phyloP scores from a whole-genome alignment of 2,888 invertebrate genomes.

The Drosophila sordidapex region DNA sequence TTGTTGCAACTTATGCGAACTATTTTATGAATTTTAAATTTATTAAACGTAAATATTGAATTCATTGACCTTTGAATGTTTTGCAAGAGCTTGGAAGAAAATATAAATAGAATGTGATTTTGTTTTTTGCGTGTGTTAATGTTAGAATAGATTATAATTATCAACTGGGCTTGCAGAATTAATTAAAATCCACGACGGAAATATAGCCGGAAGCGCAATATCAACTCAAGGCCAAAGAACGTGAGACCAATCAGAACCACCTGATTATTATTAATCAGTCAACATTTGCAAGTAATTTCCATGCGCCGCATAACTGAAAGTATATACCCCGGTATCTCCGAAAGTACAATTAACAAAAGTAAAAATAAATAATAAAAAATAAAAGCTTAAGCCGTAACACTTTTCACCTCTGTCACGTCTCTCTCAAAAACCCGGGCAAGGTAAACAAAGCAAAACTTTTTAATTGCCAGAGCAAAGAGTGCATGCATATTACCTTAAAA shows the following conservation, averaged over 20 bases:
- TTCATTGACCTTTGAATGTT: neutral
- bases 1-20: slow-evolving; percentile 4
- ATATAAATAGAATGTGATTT: neutral
- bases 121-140: neutral
- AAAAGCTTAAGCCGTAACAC: slow-evolving; percentile 33
- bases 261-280: slow-evolving; percentile 17
- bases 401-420: slow-evolving; percentile 71
- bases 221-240: slow-evolving; percentile 17
- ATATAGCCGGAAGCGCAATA: slow-evolving; percentile 19
- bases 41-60: neutral
- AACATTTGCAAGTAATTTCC: neutral
- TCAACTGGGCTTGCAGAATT: neutral
- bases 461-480: slow-evolving; percentile 56
- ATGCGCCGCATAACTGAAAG: slow-evolving; percentile 22
- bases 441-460: slow-evolving; percentile 63
- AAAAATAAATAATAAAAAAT: slow-evolving; percentile 19
- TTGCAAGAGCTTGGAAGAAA: neutral
- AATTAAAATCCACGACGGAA: slow-evolving; percentile 8
- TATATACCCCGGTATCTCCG: slow-evolving; percentile 11
- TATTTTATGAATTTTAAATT: slow-evolving; percentile 6
- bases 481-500: slow-evolving; percentile 14
- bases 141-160: neutral
- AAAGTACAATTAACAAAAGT: slow-evolving; percentile 19
- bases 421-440: slow-evolving; percentile 12
- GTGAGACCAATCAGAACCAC: neutral